Evolutionary conservation across 2,888 invertebrate species (phyloP), one percentile per base, ranked within the genome.

Genomic region (Metacarcinus magister): DNA sequence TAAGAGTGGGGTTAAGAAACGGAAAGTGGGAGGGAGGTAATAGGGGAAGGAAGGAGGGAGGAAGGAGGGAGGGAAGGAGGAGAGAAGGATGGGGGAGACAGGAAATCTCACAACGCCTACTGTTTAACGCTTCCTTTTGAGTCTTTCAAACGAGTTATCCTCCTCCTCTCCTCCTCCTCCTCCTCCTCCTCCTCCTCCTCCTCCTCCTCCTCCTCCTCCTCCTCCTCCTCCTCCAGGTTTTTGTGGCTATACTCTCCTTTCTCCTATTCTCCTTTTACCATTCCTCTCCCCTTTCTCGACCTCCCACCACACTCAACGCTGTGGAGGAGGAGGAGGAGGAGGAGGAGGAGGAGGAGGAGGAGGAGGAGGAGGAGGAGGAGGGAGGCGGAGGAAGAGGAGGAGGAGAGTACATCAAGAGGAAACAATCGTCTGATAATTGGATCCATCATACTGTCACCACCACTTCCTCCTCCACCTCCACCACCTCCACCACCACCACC

Each of bases 201-300:
- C 46, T 91, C 90, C 90, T 91, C 44, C 90, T 32, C 90, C 90
- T 39, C 39, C 39, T 39, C 39, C 90, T 44, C 16, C 89, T 43
- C 60, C 60, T 75, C 75, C 28, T 28, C 5, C 28, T 28, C 75
- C 75, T 10, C 28, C 28, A 0, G 2, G 2, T 28, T 75, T 28
- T 3, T 75, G 28, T 67, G 13, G 3, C 23, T 67, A 16, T 67
- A 19, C 23, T 67, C 67, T 23, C 67, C 75, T 28, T 28, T 75
- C 28, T 75, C 75, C 28, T 2, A 1, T 0, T 60, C 60, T n/a
- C n/a, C 67, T 67, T 23, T n/a, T 67, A 23, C 67, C n/a, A 23
- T 82, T 82, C 10, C 82, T 23, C 1, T 28, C 19, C 5, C 67
- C 67, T 16, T 19, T 23, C n/a, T 23, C 67, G 67, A 43, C 39